Evolutionary conservation across 30 jellyfish, hydroid and myxozoan species (phyloP), one percentile per base, ranked within the genome.

Genomic region (Aurelia sp.): DNA sequence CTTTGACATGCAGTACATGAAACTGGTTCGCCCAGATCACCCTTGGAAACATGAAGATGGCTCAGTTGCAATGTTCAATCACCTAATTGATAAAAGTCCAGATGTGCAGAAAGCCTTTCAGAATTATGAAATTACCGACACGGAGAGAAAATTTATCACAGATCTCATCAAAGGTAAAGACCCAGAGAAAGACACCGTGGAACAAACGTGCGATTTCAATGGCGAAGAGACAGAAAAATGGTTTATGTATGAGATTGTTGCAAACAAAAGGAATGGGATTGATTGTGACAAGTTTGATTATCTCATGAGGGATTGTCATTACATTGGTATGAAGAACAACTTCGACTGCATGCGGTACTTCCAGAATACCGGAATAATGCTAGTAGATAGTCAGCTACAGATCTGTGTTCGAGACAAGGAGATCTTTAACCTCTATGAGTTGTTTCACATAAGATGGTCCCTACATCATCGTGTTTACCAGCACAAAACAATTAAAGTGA

Each of bases 11-110:
- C 84, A 60, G 57, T 91, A 75, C 71, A 76, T 80, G 67, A 82
- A 76, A 63, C 82, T 35, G 11, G 74, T 70, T 3, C 65, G 20
- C 47, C 97, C 93, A 3, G 85, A 53, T 8, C 31, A 85, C 41
- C n/a, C 24, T 8, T 93, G 97, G 99, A 40, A 71, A 1, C 99
- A 94, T 64, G 99, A 94, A 66, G 68, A 85, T 65, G 96, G 86
- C 19, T 94, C 99, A n/a, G 59, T 91, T 40, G 91, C 76, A 58
- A 65, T 94, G 97, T 88, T 94, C 73, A 97, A 94, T 2, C 67
- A 84, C 80, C 71, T 94, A 91, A 22, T 83, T 11, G 88, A 85
- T 0, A 58, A 47, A 35, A 90, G 90, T 72, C 33, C 38, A 27
- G 30, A 12, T 3, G 91, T 94, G 18, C 79, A 60, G 64, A 44